phyloP scores from a whole-genome alignment of 1,140 invertebrate species.

The Cotesia chilonis region DNA sequence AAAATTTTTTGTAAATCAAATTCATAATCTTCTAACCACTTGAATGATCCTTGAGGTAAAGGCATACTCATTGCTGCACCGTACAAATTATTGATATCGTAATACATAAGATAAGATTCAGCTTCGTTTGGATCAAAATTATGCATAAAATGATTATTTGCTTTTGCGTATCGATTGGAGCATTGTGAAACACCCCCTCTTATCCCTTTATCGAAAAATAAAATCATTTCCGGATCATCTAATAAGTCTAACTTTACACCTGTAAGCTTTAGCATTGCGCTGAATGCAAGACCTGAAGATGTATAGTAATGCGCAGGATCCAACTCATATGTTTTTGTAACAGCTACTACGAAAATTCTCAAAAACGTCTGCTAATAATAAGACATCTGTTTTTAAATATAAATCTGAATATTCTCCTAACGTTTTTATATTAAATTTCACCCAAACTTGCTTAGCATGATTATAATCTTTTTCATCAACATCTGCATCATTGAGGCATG shows the following conservation, averaged over 20 bases:
- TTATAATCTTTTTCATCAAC: too few species aligned
- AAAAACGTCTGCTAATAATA: conserved; percentile 61
- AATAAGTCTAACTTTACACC: too few species aligned
- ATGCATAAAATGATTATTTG: background rate
- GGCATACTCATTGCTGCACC: background rate
- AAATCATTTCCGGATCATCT: background rate
- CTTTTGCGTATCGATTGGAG: background rate
- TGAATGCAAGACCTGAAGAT: conserved; percentile 55
- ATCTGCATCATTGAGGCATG: too few species aligned
- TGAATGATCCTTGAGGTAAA: background rate
- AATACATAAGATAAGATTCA: conserved; percentile 9
- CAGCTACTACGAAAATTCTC: conserved; percentile 58
- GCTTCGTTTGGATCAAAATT: background rate
- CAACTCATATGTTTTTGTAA: conserved; percentile 46
- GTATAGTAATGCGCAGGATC: conserved; percentile 56
- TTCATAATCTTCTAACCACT: background rate
- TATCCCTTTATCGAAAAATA: background rate
- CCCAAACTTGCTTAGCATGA: too few species aligned
- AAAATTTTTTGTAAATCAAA: background rate
- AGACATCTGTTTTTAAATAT: background rate
- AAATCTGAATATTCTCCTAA: too few species aligned
- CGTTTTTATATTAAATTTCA: too few species aligned
- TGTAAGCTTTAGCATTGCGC: conserved; percentile 50
- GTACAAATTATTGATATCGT: conserved; percentile 14
- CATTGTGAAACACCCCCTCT: background rate